Percentiles rank a stretch among this genome's conserved stretches.
Evolutionary conservation across 2,888 invertebrate genomes (phyloP).

Genomic region (Drosophila longiperda): DNA sequence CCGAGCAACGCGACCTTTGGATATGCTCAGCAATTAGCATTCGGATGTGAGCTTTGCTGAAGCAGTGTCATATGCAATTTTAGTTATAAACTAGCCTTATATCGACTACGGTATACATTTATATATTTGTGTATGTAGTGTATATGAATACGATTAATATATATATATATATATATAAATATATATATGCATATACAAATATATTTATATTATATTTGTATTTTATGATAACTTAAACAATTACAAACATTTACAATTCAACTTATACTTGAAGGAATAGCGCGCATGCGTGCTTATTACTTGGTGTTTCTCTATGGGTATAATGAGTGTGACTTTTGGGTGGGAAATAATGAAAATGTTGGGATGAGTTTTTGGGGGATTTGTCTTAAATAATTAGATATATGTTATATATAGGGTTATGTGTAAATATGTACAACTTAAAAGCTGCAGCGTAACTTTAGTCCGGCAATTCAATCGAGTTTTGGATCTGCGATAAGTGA

Average conservation of each 20-base stretch:
- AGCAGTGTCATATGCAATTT: constrained; percentile 2
- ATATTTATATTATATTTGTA: constrained; percentile 9
- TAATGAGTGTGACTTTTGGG: not conserved
- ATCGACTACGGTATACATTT: constrained; percentile 13
- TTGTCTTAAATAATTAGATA: constrained; percentile 9
- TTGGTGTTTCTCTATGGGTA: not conserved
- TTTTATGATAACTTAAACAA: constrained; percentile 29
- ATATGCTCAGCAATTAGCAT: constrained; percentile 35
- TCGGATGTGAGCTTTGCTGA: constrained; percentile 15
- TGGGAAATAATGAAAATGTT: not conserved
- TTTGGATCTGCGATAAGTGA: not conserved
- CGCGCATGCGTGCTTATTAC: constrained; percentile 5
- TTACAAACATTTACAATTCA: constrained; percentile 56
- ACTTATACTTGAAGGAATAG: not conserved
- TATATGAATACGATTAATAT: constrained; percentile 11
- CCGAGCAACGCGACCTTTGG: constrained; percentile 30
- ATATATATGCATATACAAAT: constrained; percentile 5
- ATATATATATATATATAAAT: constrained; percentile 2
- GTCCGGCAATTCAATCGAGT: constrained; percentile 1
- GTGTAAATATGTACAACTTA: constrained; percentile 65
- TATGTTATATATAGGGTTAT: not conserved
- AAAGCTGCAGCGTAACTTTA: constrained; percentile 30
- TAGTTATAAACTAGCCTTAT: constrained; percentile 36
- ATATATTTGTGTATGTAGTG: constrained; percentile 14
- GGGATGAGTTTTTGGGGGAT: not conserved